phyloP scores from a whole-genome alignment of 2,888 invertebrate species.

The Torymus tubicola region DNA sequence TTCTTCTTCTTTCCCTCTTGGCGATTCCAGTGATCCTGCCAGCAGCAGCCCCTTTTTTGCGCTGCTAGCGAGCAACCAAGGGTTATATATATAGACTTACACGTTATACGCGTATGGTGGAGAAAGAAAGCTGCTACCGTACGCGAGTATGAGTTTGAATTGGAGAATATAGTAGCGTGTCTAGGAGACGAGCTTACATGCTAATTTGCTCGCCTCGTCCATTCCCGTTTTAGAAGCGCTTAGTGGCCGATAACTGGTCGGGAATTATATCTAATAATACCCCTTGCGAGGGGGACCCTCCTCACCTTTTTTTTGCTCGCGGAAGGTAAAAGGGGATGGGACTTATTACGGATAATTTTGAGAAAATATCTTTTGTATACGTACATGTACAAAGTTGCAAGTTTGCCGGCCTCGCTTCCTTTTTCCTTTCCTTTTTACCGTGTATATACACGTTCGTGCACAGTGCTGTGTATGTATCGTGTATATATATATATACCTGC shows the following conservation, averaged over 20 bases:
- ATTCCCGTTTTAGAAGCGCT: constrained; percentile 52
- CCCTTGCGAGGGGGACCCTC: background rate
- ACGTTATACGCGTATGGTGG: constrained; percentile 4
- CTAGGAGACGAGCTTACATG: constrained; percentile 23
- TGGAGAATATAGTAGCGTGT: constrained; percentile 39
- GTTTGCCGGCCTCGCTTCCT: background rate
- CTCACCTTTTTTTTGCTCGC: background rate
- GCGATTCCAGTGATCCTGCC: constrained; percentile 27
- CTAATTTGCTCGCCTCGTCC: constrained; percentile 15
- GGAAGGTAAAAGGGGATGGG: background rate
- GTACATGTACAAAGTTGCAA: background rate
- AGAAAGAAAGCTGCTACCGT: constrained; percentile 23
- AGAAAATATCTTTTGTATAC: constrained; percentile 12
- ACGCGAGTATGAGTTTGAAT: constrained; percentile 34
- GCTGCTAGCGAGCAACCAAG: background rate
- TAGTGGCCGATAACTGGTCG: constrained; percentile 45
- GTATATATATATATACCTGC: background rate
- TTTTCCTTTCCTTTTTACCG: background rate
- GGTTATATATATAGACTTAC: too few relatives aligned
- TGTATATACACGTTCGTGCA: too few relatives aligned
- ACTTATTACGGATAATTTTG: constrained; percentile 46
- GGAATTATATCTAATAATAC: constrained; percentile 47
- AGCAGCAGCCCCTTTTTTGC: background rate
- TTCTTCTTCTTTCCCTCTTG: constrained; percentile 52
- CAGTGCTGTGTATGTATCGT: too few relatives aligned